Evolutionary conservation across 1,140 invertebrate species (phyloP), one percentile per base, ranked within the genome.

Genomic region (Ceratina japonica): DNA sequence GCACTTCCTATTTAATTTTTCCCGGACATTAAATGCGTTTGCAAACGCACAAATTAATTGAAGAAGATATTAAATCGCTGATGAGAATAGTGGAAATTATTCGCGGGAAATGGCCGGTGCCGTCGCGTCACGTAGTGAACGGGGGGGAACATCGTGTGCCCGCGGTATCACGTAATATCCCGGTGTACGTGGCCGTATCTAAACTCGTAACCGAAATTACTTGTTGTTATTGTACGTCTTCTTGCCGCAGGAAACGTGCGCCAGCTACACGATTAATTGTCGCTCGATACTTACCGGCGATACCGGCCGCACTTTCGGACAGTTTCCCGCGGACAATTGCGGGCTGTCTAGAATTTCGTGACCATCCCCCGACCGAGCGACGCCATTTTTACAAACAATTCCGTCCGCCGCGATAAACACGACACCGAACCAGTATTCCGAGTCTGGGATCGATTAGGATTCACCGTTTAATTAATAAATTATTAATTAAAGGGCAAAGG

Each of bases 171-270:
- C 82, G 82, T 84, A 84, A 68, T 75, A 75, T 74, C 81, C 71
- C 68, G 52, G 68, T 80, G 82, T 75, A 84, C 81, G 82, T 84
- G 82, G 82, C 49, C 52, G 76, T 70, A 79, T 84, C 82, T 83
- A 56, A 80, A 83, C 81, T 72, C 76, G 65, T 49, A 62, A 44
- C 71, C 70, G 82, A 84, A 84, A 84, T 83, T 83, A 83, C 82
- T 84, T 65, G 75, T 84, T 74, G 81, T 71, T 78, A 78, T 78
- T 78, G 68, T 78, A 63, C 51, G 51, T 56, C 59, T 78, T 71
- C 69, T 78, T 72, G 75, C 59, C 22, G 16, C 8, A 4, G 75
- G 59, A 54, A 63, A 72, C 68, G 75, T 63, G 69, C 58, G 49
- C 68, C 59, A 22, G 75, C 49, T 64, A 56, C 51, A 18, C 69